phyloP scores from a whole-genome alignment of 2,888 invertebrate species.

The Ganaspis brasiliensis region DNA sequence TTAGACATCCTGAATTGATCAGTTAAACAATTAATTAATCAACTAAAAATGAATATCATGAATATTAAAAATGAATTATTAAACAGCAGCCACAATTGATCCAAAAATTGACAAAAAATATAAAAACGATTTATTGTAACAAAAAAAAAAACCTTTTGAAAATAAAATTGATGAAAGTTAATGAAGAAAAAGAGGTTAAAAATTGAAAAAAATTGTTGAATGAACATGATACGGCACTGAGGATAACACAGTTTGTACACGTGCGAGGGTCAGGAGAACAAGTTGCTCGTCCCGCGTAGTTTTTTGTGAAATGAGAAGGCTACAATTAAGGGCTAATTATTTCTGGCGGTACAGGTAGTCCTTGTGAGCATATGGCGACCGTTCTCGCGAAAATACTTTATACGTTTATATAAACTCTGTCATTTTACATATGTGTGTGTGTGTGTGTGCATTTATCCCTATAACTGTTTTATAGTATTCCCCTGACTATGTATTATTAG shows the following conservation, averaged over 20 bases:
- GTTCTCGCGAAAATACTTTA: slow-evolving; percentile 52
- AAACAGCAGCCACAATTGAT: too few species aligned
- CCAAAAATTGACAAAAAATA: too few species aligned
- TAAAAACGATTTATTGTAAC: too few species aligned
- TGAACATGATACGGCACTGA: slow-evolving; percentile 1
- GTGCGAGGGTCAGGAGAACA: slow-evolving; percentile 39
- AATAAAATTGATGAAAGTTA: background rate
- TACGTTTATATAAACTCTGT: slow-evolving; percentile 54
- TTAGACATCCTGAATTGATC: too few species aligned
- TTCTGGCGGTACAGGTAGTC: slow-evolving; percentile 49
- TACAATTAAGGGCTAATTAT: slow-evolving; percentile 69
- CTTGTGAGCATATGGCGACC: slow-evolving; percentile 65
- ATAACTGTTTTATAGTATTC: slow-evolving; percentile 41
- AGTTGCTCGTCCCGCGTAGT: slow-evolving; percentile 59
- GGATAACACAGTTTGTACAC: slow-evolving; percentile 17
- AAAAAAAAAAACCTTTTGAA: too few species aligned
- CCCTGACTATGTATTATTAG: slow-evolving; percentile 66
- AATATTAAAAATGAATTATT: too few species aligned
- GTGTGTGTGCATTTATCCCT: background rate
- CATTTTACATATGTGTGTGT: slow-evolving; percentile 22
- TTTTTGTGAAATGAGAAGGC: slow-evolving; percentile 59
- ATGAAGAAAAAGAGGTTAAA: too few species aligned
- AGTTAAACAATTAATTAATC: too few species aligned
- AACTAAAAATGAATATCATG: too few species aligned
- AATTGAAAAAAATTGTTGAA: background rate